Conservation (phyloP, 2,113 vertebrate genomes). For the Chunga burmeisteri region DNA sequence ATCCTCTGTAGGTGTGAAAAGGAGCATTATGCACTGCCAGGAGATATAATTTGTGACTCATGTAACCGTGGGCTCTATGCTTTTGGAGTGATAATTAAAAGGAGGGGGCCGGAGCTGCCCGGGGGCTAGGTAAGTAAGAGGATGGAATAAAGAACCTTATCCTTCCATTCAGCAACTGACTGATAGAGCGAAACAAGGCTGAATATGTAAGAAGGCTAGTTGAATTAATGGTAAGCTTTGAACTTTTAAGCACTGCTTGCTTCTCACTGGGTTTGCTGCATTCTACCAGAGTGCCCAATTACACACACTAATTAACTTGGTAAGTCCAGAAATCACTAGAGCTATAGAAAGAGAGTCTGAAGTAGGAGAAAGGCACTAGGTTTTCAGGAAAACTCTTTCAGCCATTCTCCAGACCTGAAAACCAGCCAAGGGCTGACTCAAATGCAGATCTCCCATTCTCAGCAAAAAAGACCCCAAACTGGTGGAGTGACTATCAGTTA, state of each 20-base stretch:
- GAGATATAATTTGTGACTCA: slow-evolving; percentile 63
- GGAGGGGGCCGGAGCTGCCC: slow-evolving; percentile 16
- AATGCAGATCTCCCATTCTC: not conserved
- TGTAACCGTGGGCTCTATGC: slow-evolving; percentile 15
- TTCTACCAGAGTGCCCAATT: not conserved
- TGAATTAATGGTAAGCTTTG: not conserved
- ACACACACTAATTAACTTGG: not conserved
- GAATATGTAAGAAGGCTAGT: not conserved
- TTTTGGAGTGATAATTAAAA: slow-evolving; percentile 52
- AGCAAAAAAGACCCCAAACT: fast-evolving
- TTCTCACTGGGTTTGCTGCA: not conserved
- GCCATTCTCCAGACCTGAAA: not conserved
- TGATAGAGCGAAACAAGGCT: not conserved
- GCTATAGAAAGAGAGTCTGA: not conserved
- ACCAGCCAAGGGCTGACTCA: not conserved
- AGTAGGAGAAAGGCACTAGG: not conserved
- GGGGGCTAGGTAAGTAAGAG: not conserved
- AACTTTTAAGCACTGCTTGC: not conserved
- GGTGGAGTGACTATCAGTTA: not conserved
- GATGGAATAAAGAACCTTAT: not conserved
- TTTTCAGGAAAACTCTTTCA: not conserved
- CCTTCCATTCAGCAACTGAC: not conserved
- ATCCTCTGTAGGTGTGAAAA: slow-evolving; percentile 58
- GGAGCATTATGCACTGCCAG: slow-evolving; percentile 9
- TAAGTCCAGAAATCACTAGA: not conserved